Evolutionary conservation across 2,113 vertebrate species (phyloP).

Genomic region (Naja naja): DNA sequence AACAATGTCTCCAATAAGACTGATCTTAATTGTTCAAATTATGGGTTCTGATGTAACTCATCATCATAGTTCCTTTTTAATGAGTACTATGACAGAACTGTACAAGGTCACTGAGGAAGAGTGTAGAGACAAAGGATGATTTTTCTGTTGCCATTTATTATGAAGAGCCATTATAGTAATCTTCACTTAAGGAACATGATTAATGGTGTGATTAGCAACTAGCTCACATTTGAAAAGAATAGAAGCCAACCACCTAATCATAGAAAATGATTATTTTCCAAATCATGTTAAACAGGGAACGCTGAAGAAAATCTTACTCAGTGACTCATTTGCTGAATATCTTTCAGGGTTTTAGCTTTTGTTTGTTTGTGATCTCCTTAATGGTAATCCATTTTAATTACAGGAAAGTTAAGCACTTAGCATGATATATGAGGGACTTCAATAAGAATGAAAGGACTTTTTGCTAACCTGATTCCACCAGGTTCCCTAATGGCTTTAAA

Average conservation of each 20-base stretch:
- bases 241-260: constrained; percentile 24
- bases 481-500: neutral
- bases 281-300: constrained; percentile 4
- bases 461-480: constrained; percentile 10
- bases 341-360: neutral
- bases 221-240: constrained; percentile 30
- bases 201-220: constrained; percentile 30
- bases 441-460: neutral
- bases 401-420: neutral
- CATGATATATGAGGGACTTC: neutral
- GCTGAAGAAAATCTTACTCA: neutral
- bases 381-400: constrained; percentile 24
- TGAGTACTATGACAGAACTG: constrained; percentile 2
- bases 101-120: constrained; percentile 10
- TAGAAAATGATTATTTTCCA: constrained; percentile 27
- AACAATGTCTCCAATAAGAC: neutral
- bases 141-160: constrained; percentile 16
- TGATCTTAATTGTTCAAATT: neutral
- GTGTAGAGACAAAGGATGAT: constrained; percentile 7
- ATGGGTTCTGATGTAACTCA: constrained; percentile 3
- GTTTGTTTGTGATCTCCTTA: neutral
- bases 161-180: constrained; percentile 21
- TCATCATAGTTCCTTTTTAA: constrained; percentile 4
- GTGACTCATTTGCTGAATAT: constrained; percentile 1
- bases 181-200: constrained; percentile 21